A percentile compares a stretch with the other conserved stretches of the same genome.
phyloP scores from a whole-genome alignment of 2,113 vertebrate species.

The Murina feae region DNA sequence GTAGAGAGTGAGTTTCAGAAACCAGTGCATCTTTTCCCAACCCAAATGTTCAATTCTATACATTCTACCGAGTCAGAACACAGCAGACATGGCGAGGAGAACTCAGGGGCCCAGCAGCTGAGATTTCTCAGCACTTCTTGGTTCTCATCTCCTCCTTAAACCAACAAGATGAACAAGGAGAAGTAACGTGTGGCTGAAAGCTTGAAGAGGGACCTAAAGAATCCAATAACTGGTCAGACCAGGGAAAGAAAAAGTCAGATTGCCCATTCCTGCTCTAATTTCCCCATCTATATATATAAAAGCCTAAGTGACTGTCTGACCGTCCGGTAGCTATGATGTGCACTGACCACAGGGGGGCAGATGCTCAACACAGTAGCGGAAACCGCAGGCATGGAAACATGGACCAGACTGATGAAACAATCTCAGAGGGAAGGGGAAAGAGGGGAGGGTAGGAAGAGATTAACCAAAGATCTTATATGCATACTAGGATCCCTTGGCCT shows the following conservation, averaged over 20 bases:
- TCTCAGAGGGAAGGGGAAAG: too few relatives aligned
- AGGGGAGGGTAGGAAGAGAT: too few relatives aligned
- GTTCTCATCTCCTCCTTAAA: not conserved
- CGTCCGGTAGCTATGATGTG: too few relatives aligned
- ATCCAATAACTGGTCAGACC: not conserved
- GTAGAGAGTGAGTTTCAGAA: not conserved
- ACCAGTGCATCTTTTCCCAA: not conserved
- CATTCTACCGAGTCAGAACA: not conserved
- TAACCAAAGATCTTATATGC: too few relatives aligned
- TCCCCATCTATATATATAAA: not conserved
- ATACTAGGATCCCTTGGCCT: too few relatives aligned
- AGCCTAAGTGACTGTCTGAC: too few relatives aligned
- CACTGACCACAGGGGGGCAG: too few relatives aligned
- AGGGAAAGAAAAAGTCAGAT: not conserved
- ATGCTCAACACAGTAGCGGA: too few relatives aligned
- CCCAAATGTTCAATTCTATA: not conserved
- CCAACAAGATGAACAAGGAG: not conserved
- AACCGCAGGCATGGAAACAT: too few relatives aligned
- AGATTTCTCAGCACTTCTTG: not conserved
- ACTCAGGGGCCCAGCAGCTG: not conserved
- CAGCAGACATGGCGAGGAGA: not conserved
- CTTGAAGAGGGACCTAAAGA: not conserved
- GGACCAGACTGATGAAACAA: too few relatives aligned
- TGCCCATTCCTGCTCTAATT: not conserved
- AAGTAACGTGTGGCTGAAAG: not conserved